Evolutionary conservation across 1,140 invertebrate species (phyloP), one percentile per base, ranked within the genome.

Genomic region (Melipona quadrifasciata): DNA sequence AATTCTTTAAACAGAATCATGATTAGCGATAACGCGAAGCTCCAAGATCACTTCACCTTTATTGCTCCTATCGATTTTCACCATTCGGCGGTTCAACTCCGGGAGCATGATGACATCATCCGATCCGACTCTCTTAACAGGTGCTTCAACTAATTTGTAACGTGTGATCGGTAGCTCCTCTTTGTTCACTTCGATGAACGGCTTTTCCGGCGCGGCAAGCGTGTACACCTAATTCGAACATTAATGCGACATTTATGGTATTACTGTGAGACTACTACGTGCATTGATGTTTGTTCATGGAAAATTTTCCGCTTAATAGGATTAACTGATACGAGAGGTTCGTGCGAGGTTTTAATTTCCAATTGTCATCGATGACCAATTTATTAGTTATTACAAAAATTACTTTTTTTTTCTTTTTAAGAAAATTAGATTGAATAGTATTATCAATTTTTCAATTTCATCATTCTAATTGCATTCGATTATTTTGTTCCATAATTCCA

Each of bases 31-130:
- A 77, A 94, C 92, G 65, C 93, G 92, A 83, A 94, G 90, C 70
- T 94, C 93, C 82, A 94, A 80, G 85, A 94, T 90, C 74, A 94
- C 86, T 90, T 94, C 92, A 71, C 92, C 92, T 85, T 93, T 93
- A 68, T 92, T 93, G 78, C 89, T 90, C 53, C 86, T 85, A 85
- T 92, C 88, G 82, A 92, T 80, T 87, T 91, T 91, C 82, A 92
- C 84, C 79, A 91, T 85, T 78, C 92, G 93, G 47, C 90, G 90
- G 65, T 89, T 91, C 85, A 77, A 90, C 83, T 92, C 91, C 34
- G 91, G 87, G 68, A 74, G 82, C 77, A 85, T 55, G 79, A 92
- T 83, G 79, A 91, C 77, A 84, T 93, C 90, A 73, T 85, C 87
- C 78, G 78, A 76, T 64, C 86, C 68, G n/a, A 34, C 51, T 80